These are phyloP conservation scores for Columba guinea DNA, from an alignment of 2,797 vertebrate genomes.

Conservation along the genomic window DNA sequence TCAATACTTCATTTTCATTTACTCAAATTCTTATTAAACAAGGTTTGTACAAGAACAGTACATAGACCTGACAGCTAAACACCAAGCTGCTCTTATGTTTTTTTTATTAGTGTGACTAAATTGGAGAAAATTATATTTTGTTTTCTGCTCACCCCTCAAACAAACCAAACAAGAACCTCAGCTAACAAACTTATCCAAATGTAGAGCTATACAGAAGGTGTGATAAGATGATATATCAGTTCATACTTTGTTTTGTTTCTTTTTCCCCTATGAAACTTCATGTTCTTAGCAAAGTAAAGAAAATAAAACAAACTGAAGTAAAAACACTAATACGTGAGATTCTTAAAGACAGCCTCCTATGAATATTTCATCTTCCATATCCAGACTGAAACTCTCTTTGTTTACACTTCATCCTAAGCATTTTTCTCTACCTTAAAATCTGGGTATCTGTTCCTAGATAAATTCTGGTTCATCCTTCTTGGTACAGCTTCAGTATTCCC, in stretches of 20 bases:
- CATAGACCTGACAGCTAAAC: neutral
- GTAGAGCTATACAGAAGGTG: neutral
- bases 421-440: neutral
- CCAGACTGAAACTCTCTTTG: neutral
- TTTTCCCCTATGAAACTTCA: neutral
- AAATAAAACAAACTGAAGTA: neutral
- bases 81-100: neutral
- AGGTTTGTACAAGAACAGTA: neutral
- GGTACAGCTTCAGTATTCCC: neutral
- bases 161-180: neutral
- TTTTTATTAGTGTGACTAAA: neutral
- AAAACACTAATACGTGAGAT: neutral
- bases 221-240: neutral
- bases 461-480: neutral
- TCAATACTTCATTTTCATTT: neutral
- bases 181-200: neutral
- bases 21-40: conserved; percentile 8
- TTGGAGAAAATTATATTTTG: conserved; percentile 9
- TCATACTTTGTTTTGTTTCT: neutral
- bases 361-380: neutral
- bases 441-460: neutral
- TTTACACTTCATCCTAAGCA: neutral
- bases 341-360: neutral
- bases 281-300: neutral
- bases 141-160: neutral